Evolutionary conservation across 1,140 invertebrate genomes (phyloP).

Genomic region (Drosophila kanapiae): DNA sequence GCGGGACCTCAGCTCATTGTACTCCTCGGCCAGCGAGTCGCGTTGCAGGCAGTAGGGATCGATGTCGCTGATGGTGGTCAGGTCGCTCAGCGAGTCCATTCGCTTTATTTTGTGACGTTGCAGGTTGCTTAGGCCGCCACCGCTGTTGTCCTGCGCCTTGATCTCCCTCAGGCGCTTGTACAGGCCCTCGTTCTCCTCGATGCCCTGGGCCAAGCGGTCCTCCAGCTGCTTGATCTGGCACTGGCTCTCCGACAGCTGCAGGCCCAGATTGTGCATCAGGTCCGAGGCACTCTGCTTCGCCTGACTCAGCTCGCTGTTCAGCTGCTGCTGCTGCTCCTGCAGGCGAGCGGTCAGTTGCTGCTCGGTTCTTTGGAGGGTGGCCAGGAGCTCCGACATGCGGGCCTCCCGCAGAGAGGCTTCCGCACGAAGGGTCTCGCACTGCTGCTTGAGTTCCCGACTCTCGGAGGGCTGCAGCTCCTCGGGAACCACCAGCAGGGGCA

Average conservation of each 20-base stretch:
- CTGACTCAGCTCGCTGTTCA: slow-evolving; percentile 81
- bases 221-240: slow-evolving; percentile 83
- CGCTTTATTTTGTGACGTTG: slow-evolving; percentile 87
- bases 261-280: slow-evolving; percentile 71
- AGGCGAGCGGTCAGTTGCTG: slow-evolving; percentile 89
- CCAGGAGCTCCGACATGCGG: slow-evolving; percentile 90
- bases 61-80: slow-evolving; percentile 92
- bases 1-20: slow-evolving; percentile 90
- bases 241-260: slow-evolving; percentile 77
- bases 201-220: slow-evolving; percentile 87
- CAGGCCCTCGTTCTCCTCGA: slow-evolving; percentile 92
- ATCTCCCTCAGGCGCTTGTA: slow-evolving; percentile 90
- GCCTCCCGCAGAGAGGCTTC: slow-evolving; percentile 88
- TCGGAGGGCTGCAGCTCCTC: slow-evolving; percentile 85
- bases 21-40: slow-evolving; percentile 92
- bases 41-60: slow-evolving; percentile 91
- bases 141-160: slow-evolving; percentile 86
- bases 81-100: slow-evolving; percentile 92
- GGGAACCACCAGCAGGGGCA: slow-evolving; percentile 77
- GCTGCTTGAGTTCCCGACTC: slow-evolving; percentile 86
- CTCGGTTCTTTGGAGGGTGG: slow-evolving; percentile 89
- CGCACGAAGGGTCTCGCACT: slow-evolving; percentile 90
- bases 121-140: slow-evolving; percentile 85
- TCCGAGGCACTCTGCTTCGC: slow-evolving; percentile 85
- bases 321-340: slow-evolving; percentile 86